Percentiles rank a stretch among this genome's conserved stretches.
Evolutionary conservation across 2,113 vertebrate species (phyloP).

Genomic region (Irena cyanogastra): DNA sequence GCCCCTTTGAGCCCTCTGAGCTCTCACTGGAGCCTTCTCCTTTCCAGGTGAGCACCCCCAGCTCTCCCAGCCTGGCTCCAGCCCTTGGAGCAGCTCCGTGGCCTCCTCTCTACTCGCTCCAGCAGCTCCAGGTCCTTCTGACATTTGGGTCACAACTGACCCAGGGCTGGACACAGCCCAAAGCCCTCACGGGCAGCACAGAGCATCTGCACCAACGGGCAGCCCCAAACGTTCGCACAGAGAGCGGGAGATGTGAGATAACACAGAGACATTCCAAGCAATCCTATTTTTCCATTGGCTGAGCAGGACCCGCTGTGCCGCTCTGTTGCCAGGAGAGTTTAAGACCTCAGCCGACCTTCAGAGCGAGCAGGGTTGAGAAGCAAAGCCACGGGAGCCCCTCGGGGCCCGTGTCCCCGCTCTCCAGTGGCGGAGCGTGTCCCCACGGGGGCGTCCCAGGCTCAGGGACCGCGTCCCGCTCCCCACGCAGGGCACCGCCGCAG

Average conservation of each 20-base stretch:
- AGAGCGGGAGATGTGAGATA: neutral
- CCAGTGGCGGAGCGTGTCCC: neutral
- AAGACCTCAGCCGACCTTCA: neutral
- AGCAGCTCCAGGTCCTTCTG: neutral
- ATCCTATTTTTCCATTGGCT: neutral
- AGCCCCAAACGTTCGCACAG: rapidly evolving
- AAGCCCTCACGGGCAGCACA: rapidly evolving
- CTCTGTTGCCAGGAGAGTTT: neutral
- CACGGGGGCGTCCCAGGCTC: neutral
- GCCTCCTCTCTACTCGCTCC: neutral
- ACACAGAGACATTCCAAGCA: neutral
- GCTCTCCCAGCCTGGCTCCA: neutral
- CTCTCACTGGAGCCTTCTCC: neutral
- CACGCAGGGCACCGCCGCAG: neutral
- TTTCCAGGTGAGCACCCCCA: rapidly evolving
- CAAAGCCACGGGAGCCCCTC: rapidly evolving
- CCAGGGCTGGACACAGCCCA: neutral
- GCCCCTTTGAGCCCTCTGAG: neutral
- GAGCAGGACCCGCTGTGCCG: neutral
- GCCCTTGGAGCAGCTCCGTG: neutral
- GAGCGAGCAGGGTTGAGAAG: neutral
- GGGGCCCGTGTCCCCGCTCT: neutral
- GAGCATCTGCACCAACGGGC: rapidly evolving
- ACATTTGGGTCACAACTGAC: rapidly evolving
- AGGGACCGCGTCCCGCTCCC: neutral